phyloP scores from a whole-genome alignment of 2,797 vertebrate genomes.

The Ctenochaetus hawaiiensis region DNA sequence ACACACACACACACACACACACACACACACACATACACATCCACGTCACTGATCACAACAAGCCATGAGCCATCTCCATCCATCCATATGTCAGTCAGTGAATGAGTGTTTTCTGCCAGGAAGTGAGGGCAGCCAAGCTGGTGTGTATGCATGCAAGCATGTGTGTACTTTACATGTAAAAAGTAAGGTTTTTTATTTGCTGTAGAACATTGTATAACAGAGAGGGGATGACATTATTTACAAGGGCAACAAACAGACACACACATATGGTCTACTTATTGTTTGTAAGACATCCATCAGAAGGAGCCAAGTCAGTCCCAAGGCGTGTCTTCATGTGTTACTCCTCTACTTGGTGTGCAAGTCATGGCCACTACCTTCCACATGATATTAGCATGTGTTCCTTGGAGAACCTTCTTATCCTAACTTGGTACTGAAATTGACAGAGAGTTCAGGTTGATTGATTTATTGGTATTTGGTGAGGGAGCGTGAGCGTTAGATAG shows the following conservation, averaged over 20 bases:
- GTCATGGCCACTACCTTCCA: slow-evolving; percentile 29
- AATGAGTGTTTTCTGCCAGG: slow-evolving; percentile 62
- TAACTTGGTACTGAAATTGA: slow-evolving; percentile 69
- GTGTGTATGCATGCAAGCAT: slow-evolving; percentile 45
- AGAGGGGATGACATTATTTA: slow-evolving; percentile 30
- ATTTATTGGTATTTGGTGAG: slow-evolving; percentile 52
- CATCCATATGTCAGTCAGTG: slow-evolving; percentile 78
- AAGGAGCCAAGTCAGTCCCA: not conserved
- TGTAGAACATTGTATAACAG: not conserved
- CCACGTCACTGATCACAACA: slow-evolving; percentile 41
- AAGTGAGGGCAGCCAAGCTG: slow-evolving; percentile 60
- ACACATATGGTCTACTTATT: not conserved
- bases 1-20: slow-evolving; percentile 40
- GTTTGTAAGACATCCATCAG: not conserved
- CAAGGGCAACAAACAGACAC: slow-evolving; percentile 44
- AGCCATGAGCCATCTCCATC: slow-evolving; percentile 55
- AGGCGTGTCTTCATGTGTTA: slow-evolving; percentile 13
- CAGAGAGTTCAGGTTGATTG: slow-evolving; percentile 40
- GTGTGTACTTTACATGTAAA: slow-evolving; percentile 35
- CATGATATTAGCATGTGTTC: slow-evolving; percentile 44
- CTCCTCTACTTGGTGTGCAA: slow-evolving; percentile 8
- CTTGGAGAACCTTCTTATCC: slow-evolving; percentile 52
- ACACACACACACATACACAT: slow-evolving; percentile 50
- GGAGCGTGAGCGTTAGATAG: slow-evolving; percentile 8
- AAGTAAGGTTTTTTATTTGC: slow-evolving; percentile 3